Evolutionary conservation across 2,888 invertebrate genomes (phyloP).

Genomic region (Crocallis elinguaria): DNA sequence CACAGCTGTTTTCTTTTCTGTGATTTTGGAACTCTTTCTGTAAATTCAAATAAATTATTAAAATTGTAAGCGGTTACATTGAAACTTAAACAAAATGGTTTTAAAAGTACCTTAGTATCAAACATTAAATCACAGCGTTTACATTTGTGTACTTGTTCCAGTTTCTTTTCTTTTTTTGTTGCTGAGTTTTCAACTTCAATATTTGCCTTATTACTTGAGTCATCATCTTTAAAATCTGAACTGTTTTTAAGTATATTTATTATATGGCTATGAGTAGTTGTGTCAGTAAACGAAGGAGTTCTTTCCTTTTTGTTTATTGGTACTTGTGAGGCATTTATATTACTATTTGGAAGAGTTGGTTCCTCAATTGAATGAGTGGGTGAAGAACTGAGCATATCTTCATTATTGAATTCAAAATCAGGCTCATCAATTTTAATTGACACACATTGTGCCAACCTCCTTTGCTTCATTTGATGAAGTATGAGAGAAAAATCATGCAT

Average conservation of each 20-base stretch:
- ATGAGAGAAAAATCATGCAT: slow-evolving; percentile 39
- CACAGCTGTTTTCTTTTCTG: slow-evolving; percentile 30
- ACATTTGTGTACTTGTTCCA: slow-evolving; percentile 30
- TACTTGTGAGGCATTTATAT: not conserved
- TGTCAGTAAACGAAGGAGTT: not conserved
- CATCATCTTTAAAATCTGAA: not conserved
- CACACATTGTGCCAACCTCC: slow-evolving; percentile 15
- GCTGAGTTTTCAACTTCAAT: slow-evolving; percentile 6
- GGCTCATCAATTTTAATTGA: slow-evolving; percentile 15
- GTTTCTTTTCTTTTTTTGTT: slow-evolving; percentile 13
- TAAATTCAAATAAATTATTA: slow-evolving; percentile 1
- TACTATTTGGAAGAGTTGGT: not conserved
- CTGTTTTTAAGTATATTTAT: slow-evolving; percentile 4
- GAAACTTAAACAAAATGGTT: too few relatives aligned
- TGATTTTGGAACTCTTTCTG: slow-evolving; percentile 36
- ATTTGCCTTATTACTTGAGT: not conserved
- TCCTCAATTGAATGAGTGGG: not conserved
- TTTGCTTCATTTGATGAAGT: slow-evolving; percentile 37
- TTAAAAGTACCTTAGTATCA: slow-evolving; percentile 37
- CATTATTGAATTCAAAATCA: slow-evolving; percentile 12
- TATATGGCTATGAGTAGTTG: slow-evolving; percentile 2
- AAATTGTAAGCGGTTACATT: too few relatives aligned
- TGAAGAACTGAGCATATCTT: slow-evolving; percentile 1
- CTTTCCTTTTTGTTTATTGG: slow-evolving; percentile 1
- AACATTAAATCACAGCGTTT: slow-evolving; percentile 39